A percentile compares a stretch with the other conserved stretches of the same genome.
Conservation (phyloP, 2,797 vertebrate genomes). For the Podarcis siculus region DNA sequence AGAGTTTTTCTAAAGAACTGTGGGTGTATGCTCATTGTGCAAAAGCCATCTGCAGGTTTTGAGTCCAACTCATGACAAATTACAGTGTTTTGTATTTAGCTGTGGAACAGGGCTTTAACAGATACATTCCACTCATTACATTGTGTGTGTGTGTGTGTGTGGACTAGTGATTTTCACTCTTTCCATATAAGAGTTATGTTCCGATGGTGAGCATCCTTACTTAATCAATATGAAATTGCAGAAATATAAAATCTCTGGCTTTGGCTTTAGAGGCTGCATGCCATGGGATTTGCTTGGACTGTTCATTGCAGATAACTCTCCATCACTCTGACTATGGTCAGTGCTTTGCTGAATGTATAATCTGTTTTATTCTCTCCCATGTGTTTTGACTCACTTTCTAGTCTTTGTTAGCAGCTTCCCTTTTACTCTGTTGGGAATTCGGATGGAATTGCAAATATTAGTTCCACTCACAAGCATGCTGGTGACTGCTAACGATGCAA, state of each 20-base stretch:
- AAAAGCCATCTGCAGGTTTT: background rate
- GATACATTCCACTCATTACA: conserved; percentile 36
- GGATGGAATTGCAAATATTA: conserved; percentile 47
- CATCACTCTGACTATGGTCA: conserved; percentile 42
- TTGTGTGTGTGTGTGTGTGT: conserved; percentile 4
- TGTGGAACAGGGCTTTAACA: conserved; percentile 52
- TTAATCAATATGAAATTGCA: conserved; percentile 49
- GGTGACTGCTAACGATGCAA: conserved; percentile 53
- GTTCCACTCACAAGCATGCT: conserved; percentile 40
- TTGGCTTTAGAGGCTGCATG: conserved; percentile 60
- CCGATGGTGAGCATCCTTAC: background rate
- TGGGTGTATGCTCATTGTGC: background rate
- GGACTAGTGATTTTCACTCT: conserved; percentile 27
- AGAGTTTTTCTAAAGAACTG: background rate
- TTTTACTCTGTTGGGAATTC: conserved; percentile 44
- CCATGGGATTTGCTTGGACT: conserved; percentile 45
- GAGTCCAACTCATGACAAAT: conserved; percentile 1
- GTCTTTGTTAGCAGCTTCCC: conserved; percentile 22
- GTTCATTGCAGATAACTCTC: conserved; percentile 27
- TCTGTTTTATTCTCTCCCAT: conserved; percentile 48
- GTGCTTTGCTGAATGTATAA: conserved; percentile 49
- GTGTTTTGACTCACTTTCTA: background rate
- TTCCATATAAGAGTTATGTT: background rate
- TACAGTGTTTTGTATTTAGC: conserved; percentile 27
- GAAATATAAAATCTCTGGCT: conserved; percentile 41